These are phyloP conservation scores for Sorex fumeus DNA, from an alignment of 2,113 vertebrate species.

Conservation along the genomic window DNA sequence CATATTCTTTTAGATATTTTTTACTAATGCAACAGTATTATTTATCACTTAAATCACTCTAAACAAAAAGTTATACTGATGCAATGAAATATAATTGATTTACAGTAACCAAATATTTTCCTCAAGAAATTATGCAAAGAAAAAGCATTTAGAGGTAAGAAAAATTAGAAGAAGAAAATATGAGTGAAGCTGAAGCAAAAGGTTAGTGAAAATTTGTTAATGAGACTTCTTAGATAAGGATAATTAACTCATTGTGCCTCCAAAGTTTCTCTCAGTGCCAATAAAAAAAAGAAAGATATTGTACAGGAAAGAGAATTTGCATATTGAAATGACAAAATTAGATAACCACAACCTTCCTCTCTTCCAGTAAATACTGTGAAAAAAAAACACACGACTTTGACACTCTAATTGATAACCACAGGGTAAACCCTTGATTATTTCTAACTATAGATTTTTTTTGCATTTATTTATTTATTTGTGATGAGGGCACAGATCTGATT, in stretches of 20 bases:
- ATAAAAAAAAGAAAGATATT: background rate
- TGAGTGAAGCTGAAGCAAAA: background rate
- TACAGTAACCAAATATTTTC: too few relatives aligned
- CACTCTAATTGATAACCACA: background rate
- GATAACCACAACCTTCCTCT: too few relatives aligned
- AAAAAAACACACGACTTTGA: background rate
- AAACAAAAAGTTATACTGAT: background rate
- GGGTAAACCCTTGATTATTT: background rate
- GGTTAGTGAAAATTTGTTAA: background rate
- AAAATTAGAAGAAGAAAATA: background rate
- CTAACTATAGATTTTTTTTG: background rate
- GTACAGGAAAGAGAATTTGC: background rate
- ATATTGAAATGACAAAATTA: background rate
- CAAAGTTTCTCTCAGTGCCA: background rate
- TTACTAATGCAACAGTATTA: background rate
- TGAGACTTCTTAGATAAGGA: background rate
- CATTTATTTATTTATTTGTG: background rate
- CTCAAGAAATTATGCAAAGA: background rate
- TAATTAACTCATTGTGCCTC: background rate
- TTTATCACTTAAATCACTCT: background rate
- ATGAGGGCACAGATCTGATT: too few relatives aligned
- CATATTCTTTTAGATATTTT: background rate
- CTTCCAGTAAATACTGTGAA: background rate
- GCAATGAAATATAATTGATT: accelerated
- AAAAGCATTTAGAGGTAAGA: background rate